Conservation (phyloP, 2,888 invertebrate species). For the Gasteruption jaculator region DNA sequence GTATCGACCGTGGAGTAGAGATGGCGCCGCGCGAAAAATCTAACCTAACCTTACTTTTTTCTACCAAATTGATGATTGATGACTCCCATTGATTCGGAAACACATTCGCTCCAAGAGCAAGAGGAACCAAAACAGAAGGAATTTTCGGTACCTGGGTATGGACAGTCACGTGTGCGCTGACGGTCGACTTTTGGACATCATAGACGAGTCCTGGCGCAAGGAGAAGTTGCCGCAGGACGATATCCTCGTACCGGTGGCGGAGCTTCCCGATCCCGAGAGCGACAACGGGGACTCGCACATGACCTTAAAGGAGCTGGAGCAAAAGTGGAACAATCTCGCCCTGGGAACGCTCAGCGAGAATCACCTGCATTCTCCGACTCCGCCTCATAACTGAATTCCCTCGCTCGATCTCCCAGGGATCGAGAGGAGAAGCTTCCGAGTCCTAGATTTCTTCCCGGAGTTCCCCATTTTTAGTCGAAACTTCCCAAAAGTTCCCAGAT, state of each 20-base stretch:
- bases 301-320: constrained; percentile 83
- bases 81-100: no score
- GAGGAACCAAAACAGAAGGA: no score
- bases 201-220: constrained; percentile 84
- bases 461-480: background rate
- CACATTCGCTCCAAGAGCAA: no score
- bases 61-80: no score
- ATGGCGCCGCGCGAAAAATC: no score
- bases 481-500: no score
- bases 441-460: background rate
- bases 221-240: constrained; percentile 82
- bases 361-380: constrained; percentile 51
- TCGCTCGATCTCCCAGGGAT: background rate
- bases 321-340: constrained; percentile 59
- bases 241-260: constrained; percentile 77
- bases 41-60: no score
- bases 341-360: constrained; percentile 56
- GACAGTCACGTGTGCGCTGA: constrained; percentile 74
- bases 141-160: no score
- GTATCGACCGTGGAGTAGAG: no score
- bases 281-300: constrained; percentile 89
- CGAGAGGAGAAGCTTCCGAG: no score
- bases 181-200: constrained; percentile 72
- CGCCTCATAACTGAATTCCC: constrained; percentile 39
- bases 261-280: constrained; percentile 88